Percentiles rank a stretch among this genome's conserved stretches.
Conservation (phyloP, 2,888 invertebrate genomes). For the Rapana venosa region DNA sequence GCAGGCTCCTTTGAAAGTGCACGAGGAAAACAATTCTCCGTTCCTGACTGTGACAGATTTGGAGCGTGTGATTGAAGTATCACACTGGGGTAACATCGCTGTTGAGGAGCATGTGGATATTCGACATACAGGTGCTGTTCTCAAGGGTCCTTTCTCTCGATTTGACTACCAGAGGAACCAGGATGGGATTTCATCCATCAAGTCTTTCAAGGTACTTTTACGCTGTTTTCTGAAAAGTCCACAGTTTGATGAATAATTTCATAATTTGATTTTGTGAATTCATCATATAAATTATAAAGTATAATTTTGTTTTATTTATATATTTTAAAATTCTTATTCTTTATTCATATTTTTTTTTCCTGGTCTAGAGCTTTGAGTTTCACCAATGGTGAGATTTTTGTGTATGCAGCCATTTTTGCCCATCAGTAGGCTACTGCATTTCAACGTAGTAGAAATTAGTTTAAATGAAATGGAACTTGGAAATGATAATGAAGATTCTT, state of each 20-base stretch:
- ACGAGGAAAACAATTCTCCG: conserved; percentile 97
- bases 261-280: background rate
- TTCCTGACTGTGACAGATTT: conserved; percentile 94
- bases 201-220: conserved; percentile 87
- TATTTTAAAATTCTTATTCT: too few relatives aligned
- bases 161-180: conserved; percentile 97
- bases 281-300: background rate
- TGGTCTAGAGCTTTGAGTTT: too few relatives aligned
- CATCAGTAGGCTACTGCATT: too few relatives aligned
- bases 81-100: conserved; percentile 99
- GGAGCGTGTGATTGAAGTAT: conserved; percentile 94
- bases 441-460: too few relatives aligned
- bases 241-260: background rate
- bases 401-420: too few relatives aligned
- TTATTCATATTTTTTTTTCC: too few relatives aligned
- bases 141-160: conserved; percentile 96
- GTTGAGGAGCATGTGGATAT: conserved; percentile 96
- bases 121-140: conserved; percentile 92
- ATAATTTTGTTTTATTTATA: background rate
- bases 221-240: background rate
- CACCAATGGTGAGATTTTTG: too few relatives aligned
- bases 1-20: conserved; percentile 84
- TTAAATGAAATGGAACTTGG: too few relatives aligned
- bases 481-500: too few relatives aligned
- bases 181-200: conserved; percentile 92